A percentile compares a stretch with the other conserved stretches of the same genome.
Evolutionary conservation across 2,888 invertebrate species (phyloP).

Genomic region (Trachelus troglodyta): DNA sequence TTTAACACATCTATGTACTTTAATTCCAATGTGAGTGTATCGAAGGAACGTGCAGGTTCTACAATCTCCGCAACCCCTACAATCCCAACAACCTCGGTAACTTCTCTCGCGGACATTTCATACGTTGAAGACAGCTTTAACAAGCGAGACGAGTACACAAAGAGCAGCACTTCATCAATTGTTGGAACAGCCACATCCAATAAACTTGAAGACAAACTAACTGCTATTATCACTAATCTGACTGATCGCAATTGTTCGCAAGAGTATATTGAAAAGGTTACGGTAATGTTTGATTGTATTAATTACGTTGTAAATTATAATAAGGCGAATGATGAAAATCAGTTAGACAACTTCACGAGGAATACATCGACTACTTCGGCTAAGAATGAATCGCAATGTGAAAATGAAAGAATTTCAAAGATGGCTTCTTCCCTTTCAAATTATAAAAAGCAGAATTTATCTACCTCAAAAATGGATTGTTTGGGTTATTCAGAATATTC

Average conservation of each 20-base stretch:
- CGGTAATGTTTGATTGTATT: slow-evolving; percentile 46
- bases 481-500: not conserved
- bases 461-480: not conserved
- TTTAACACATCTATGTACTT: not conserved
- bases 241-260: slow-evolving; percentile 43
- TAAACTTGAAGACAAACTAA: slow-evolving; percentile 45
- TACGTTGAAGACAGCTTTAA: not conserved
- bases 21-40: not conserved
- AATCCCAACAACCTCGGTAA: not conserved
- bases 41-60: not conserved
- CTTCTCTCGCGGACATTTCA: not conserved
- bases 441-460: not conserved
- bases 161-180: not conserved
- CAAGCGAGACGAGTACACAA: not conserved
- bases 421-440: not conserved
- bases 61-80: not conserved
- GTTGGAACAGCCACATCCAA: not conserved
- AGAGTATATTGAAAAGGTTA: slow-evolving; percentile 47
- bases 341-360: not conserved
- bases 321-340: slow-evolving; percentile 16
- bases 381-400: not conserved
- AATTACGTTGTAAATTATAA: slow-evolving; percentile 41
- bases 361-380: not conserved
- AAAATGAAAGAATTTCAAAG: not conserved
- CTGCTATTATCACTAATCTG: slow-evolving; percentile 44